Evolutionary conservation across 2,888 invertebrate species (phyloP).

Genomic region (Oscheius sp.): DNA sequence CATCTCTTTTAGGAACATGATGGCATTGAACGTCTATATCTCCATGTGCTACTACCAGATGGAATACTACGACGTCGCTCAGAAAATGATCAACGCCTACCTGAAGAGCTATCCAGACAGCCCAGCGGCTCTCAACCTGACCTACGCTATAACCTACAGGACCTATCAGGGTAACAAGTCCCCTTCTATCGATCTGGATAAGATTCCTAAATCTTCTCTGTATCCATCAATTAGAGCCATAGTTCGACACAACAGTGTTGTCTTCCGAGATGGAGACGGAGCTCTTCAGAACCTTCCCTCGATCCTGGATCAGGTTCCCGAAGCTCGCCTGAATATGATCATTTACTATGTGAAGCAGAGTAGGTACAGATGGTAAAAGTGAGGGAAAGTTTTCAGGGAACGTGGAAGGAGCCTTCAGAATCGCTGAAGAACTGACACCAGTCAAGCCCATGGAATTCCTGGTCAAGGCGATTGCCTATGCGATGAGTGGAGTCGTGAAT

Average conservation of each 20-base stretch:
- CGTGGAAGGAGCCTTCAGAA: constrained; percentile 57
- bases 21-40: constrained; percentile 95
- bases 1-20: constrained; percentile 81
- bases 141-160: constrained; percentile 85
- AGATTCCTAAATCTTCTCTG: constrained; percentile 39
- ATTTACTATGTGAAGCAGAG: constrained; percentile 89
- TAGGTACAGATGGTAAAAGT: constrained; percentile 44
- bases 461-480: constrained; percentile 93
- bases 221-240: constrained; percentile 88
- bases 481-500: constrained; percentile 89
- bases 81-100: constrained; percentile 83
- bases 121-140: constrained; percentile 92
- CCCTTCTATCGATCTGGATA: constrained; percentile 39
- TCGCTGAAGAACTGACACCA: constrained; percentile 84
- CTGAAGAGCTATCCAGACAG: constrained; percentile 91
- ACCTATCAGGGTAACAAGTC: constrained; percentile 86
- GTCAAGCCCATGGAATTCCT: constrained; percentile 95
- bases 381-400: constrained; percentile 53
- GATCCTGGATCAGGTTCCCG: constrained; percentile 92
- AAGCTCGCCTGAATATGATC: constrained; percentile 93
- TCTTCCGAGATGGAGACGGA: constrained; percentile 70
- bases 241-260: constrained; percentile 87
- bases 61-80: constrained; percentile 97
- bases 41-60: constrained; percentile 97
- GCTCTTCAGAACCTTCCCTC: constrained; percentile 82